Evolutionary conservation across 2,113 vertebrate genomes (phyloP), one percentile per base, ranked within the genome.

Genomic region (Corythornis vintsioides): DNA sequence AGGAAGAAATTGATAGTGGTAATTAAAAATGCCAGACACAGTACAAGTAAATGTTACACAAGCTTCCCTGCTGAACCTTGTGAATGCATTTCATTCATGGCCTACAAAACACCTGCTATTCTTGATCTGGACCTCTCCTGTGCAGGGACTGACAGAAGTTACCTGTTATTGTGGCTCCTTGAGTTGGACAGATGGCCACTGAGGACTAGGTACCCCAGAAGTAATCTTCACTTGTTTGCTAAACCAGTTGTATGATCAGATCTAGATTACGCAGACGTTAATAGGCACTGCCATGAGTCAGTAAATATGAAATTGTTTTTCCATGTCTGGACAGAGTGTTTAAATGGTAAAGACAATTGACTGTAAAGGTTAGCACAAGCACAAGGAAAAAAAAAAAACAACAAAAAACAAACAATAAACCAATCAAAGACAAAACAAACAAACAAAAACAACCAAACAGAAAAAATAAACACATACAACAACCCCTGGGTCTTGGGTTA

Each of bases 221-320:
- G 60, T 53, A 26, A 90, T 83, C 55, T 89, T 76, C 38, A 52
- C 17, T 83, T 80, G 28, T 88, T 87, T 65, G 38, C 22, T 85
- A 86, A 66, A 19, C n/a, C 77, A 90, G 22, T 63, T 90, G 74
- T 86, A 59, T 72, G 15, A 67, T 48, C 80, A 74, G 50, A 91
- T 71, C 50, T 79, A 57, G 55, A 52, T 59, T 59, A 83, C 33
- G 15, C 40, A 70, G 48, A 91, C 90, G 47, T 80, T 90, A 89
- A 76, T 63, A 85, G 59, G 25, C 17, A 73, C 48, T 84, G 21
- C 72, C 75, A 94, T 83, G 90, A 95, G 53, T 92, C 86, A 89
- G 33, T 85, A 89, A 86, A 88, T 63, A 53, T 10, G 20, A 94
- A 93, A 88, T 75, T 72, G 31, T 45, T 87, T 70, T 86, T 65